Evolutionary conservation across 1,140 invertebrate genomes (phyloP).

Genomic region (Lycorma delicatula): DNA sequence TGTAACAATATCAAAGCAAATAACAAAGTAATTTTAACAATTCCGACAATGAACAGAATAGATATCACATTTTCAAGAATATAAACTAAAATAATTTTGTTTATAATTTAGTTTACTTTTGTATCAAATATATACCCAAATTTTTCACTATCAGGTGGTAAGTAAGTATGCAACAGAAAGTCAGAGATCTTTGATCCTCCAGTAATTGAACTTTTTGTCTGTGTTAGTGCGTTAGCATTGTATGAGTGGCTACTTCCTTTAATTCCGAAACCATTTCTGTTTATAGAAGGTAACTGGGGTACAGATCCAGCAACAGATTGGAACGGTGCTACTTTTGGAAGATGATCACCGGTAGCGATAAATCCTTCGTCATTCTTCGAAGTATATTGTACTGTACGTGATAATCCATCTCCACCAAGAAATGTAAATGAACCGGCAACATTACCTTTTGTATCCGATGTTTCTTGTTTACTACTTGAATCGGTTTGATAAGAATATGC

Average conservation of each 20-base stretch:
- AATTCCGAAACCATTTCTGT: too few relatives aligned
- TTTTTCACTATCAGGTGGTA: not conserved
- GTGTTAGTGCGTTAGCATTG: too few relatives aligned
- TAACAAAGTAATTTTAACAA: too few relatives aligned
- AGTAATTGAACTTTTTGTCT: not conserved
- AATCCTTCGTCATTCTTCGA: conserved; percentile 22
- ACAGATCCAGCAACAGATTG: too few relatives aligned
- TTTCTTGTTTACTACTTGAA: not conserved
- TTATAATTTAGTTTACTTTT: too few relatives aligned
- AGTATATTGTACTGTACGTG: not conserved
- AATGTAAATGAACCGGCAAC: conserved; percentile 27
- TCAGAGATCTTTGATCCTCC: not conserved
- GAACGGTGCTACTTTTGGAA: too few relatives aligned
- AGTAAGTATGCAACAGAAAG: not conserved
- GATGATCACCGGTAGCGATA: conserved; percentile 17
- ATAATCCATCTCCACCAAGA: conserved; percentile 8
- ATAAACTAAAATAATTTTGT: too few relatives aligned
- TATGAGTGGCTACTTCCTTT: too few relatives aligned
- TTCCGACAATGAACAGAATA: too few relatives aligned
- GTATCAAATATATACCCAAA: not conserved
- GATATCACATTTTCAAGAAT: too few relatives aligned
- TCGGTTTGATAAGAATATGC: not conserved
- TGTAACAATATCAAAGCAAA: too few relatives aligned
- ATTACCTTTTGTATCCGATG: conserved; percentile 23
- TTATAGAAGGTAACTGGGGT: not conserved